Conservation (phyloP, 2,113 vertebrate genomes). For the Bufo gargarizans region DNA sequence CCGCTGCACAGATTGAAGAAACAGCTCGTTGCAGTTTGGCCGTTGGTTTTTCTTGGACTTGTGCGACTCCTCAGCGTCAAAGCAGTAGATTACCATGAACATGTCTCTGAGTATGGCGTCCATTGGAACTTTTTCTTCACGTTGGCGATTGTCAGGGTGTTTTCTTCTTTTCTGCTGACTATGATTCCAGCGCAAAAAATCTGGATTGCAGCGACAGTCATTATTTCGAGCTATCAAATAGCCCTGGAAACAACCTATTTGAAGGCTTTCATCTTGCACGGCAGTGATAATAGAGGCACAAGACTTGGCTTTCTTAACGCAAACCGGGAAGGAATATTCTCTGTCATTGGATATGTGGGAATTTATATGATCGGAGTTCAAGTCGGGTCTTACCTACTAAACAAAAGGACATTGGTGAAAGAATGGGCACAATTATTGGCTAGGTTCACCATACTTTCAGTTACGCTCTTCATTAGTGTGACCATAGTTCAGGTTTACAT, state of each 20-base stretch:
- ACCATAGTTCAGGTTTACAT: constrained; percentile 68
- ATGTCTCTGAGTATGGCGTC: constrained; percentile 89
- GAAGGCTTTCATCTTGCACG: constrained; percentile 81
- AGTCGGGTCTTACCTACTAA: constrained; percentile 81
- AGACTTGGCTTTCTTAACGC: constrained; percentile 82
- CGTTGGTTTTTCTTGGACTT: constrained; percentile 80
- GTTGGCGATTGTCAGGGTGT: constrained; percentile 80
- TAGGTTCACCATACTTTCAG: constrained; percentile 66
- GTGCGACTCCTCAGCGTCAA: constrained; percentile 83
- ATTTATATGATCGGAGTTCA: constrained; percentile 90
- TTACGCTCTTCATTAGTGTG: constrained; percentile 70
- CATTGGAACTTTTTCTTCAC: constrained; percentile 99
- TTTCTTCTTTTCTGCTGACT: constrained; percentile 80
- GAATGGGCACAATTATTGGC: constrained; percentile 74
- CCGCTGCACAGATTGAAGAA: constrained; percentile 70
- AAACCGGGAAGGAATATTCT: constrained; percentile 92
- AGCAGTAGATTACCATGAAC: constrained; percentile 86
- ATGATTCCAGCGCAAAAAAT: constrained; percentile 73
- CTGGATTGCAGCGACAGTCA: constrained; percentile 76
- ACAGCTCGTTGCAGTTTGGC: constrained; percentile 84
- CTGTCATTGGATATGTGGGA: constrained; percentile 83
- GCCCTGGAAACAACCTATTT: constrained; percentile 79
- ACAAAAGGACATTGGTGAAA: constrained; percentile 70
- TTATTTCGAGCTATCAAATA: constrained; percentile 80
- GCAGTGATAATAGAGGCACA: constrained; percentile 73